Evolutionary conservation across 2,113 vertebrate species (phyloP), one percentile per base, ranked within the genome.

Genomic region (Potamarius usumacintae): DNA sequence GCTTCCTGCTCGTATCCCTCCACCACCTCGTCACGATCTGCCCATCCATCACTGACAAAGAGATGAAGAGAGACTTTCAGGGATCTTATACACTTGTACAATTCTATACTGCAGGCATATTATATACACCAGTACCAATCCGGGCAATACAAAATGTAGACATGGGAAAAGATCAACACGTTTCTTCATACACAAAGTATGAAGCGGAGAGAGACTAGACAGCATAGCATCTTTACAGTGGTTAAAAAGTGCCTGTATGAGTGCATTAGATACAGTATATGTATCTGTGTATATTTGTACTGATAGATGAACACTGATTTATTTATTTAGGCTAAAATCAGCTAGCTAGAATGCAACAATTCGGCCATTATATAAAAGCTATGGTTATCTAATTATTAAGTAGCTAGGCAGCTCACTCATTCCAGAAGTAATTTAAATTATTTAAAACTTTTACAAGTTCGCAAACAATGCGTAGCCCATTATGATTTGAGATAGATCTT

Each of bases 21-120:
- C 80, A 99, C 98, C 72, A 99, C 98, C 94, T 99, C 98, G 84
- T 99, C 97, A 87, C 98, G 97, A 93, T 99, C 98, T 63, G 98
- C 98, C 98, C 98, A 99, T 25, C 98, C 98, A 0, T 99, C 98
- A 93, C 98, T 99, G 77, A 85, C 62, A 72, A 50, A 85, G 9
- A 85, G 18, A 50, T 27, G 20, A 52, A 88, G 25, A 76, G 25
- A 27, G 50, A 55, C 15, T 42, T 22, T 52, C 4, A 77, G 74
- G 10, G 9, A 3, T 22, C 10, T 50, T 77, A 74, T 22, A 15
- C n/a, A 27, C 34, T 42, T 74, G 34, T 74, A 30, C 22, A 8
- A 10, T 15, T 22, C 10, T 60, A 42, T 62, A 52, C 50, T 34
- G 6, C 69, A 4, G 12, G 25, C 7, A 30, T 82, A 30, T 22